Base-by-base conservation (phyloP, 92 coral and sea anemone species). In the Montipora capitata region DNA sequence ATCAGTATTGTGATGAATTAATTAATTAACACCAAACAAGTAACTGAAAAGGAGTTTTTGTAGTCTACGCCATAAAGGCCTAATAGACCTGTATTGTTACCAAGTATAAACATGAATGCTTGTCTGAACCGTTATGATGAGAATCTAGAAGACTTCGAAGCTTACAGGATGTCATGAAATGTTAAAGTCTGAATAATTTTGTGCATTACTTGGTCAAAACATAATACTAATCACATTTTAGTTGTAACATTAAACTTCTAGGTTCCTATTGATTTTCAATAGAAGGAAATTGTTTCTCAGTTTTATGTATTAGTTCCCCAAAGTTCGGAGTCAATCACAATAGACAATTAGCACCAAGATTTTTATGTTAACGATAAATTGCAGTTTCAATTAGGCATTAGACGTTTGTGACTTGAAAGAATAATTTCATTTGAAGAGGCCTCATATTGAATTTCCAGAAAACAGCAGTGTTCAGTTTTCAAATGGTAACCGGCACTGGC, bases 91-190 rank as follows among this genome's bases (percentile, higher is more conserved):
- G 18, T 70, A 70, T 70, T 70, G 20, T 45, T 43, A 45, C 77
- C 20, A 72, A 72, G 61, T 72, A 72, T 72, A 72, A 72, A 72
- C 58, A 72, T 72, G 12, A 72, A 72, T 72, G 59, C 77, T 72
- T 45, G 58, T 72, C 58, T 72, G 77, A 72, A 72, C 38, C 15
- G 44, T 54, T 54, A 45, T 43, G 58, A 72, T 40, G 77, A 72
- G 77, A 72, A 72, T 72, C 13, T 72, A 15, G 77, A 72, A 72
- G 77, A 15, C 77, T 17, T 42, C 35, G 10, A 14, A 61, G 7
- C 6, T 61, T 14, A 45, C 10, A 42, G 77, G 77, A 72, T 0
- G 77, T 72, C 77, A 72, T 72, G 77, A 72, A 72, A 72, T 72
- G 77, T 72, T 72, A 72, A 72, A 59, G 77, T 72, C 77, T 61